Percentiles rank a stretch among this genome's conserved stretches.
Conservation (phyloP, 2,888 invertebrate genomes). For the Coelinius sp. region DNA sequence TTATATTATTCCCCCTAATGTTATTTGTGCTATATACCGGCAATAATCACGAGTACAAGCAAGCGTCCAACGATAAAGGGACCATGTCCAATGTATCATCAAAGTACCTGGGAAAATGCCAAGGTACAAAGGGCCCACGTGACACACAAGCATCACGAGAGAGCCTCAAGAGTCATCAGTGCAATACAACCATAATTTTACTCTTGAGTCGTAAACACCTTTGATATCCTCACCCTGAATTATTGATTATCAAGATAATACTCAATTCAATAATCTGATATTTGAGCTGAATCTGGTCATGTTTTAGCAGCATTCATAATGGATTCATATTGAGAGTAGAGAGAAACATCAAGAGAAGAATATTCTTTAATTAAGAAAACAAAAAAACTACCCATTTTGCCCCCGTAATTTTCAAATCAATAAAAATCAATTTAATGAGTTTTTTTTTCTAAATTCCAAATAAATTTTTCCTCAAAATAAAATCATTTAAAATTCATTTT, state of each 20-base stretch:
- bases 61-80: not conserved
- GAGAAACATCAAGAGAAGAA: too few relatives aligned
- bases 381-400: too few relatives aligned
- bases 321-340: too few relatives aligned
- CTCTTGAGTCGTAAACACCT: not conserved
- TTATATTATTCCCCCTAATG: constrained; percentile 62
- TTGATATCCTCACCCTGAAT: not conserved
- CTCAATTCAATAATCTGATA: not conserved
- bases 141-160: constrained; percentile 6
- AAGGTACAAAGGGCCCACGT: constrained; percentile 6
- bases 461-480: not conserved
- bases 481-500: too few relatives aligned
- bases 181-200: not conserved
- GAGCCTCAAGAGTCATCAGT: not conserved
- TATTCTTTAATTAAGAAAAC: too few relatives aligned
- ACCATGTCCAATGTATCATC: not conserved
- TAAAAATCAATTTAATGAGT: too few relatives aligned
- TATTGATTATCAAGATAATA: not conserved
- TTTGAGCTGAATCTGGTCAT: not conserved
- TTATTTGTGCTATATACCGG: constrained; percentile 51
- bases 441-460: too few relatives aligned
- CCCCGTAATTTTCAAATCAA: too few relatives aligned
- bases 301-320: not conserved
- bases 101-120: constrained; percentile 19
- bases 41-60: constrained; percentile 12